phyloP scores from a whole-genome alignment of 2,888 invertebrate species.

The Xestia c-nigrum region DNA sequence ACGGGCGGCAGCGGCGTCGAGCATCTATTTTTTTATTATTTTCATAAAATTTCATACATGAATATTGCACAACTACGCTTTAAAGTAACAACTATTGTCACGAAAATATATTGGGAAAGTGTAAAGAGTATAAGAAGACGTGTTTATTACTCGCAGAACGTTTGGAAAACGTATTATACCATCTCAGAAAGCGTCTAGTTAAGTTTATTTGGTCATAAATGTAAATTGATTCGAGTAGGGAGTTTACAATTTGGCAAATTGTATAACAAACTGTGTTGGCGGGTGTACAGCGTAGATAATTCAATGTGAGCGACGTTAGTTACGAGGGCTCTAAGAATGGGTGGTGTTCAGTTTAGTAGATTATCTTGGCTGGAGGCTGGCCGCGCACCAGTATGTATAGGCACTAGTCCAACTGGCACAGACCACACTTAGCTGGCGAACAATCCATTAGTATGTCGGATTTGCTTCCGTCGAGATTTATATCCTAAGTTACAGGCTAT shows the following conservation, averaged over 20 bases:
- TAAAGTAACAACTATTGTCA: conserved; percentile 65
- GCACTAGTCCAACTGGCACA: conserved; percentile 85
- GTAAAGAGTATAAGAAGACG: background rate
- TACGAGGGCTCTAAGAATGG: conserved; percentile 73
- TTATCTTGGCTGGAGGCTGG: conserved; percentile 80
- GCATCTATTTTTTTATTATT: conserved; percentile 79
- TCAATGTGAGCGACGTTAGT: conserved; percentile 72
- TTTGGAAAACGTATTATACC: conserved; percentile 12
- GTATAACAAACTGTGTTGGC: conserved; percentile 64
- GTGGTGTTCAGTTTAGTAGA: conserved; percentile 78
- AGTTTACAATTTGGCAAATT: conserved; percentile 53
- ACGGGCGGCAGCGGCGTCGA: conserved; percentile 71
- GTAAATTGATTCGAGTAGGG: conserved; percentile 42
- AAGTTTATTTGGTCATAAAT: conserved; percentile 41
- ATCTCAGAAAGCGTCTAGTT: conserved; percentile 5
- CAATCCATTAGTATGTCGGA: conserved; percentile 86
- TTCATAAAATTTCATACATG: conserved; percentile 80
- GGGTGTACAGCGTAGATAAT: conserved; percentile 71
- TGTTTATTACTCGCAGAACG: conserved; percentile 19
- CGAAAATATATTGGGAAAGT: conserved; percentile 34
- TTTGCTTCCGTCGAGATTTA: conserved; percentile 79
- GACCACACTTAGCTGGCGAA: conserved; percentile 77
- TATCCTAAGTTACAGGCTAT: conserved; percentile 71
- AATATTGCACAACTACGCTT: conserved; percentile 71
- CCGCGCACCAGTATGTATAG: conserved; percentile 74